Conservation (phyloP, 2,113 vertebrate species). For the Corvus hawaiiensis region DNA sequence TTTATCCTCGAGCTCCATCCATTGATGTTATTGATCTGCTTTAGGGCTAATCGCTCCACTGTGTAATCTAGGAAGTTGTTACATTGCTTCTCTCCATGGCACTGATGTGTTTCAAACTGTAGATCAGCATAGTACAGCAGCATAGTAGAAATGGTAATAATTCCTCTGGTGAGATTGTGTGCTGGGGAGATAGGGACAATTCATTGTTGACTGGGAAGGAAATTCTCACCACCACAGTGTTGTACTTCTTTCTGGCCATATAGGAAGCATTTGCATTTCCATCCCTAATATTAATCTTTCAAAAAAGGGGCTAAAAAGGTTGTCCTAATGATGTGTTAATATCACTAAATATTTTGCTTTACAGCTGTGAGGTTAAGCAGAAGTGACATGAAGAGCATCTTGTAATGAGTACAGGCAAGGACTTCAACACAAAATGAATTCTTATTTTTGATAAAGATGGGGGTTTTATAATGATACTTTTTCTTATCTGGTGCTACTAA, state of each 20-base stretch:
- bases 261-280: neutral
- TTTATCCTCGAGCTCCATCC: neutral
- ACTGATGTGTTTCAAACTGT: neutral
- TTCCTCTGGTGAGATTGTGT: neutral
- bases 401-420: neutral
- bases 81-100: neutral
- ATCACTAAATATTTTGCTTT: neutral
- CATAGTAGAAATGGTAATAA: neutral
- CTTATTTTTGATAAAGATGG: neutral
- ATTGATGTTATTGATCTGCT: constrained; percentile 23
- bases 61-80: constrained; percentile 5
- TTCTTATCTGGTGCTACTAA: neutral
- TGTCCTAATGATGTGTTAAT: neutral
- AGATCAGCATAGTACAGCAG: neutral
- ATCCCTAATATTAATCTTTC: neutral
- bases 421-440: neutral
- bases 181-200: neutral
- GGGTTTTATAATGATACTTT: neutral
- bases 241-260: neutral
- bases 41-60: neutral
- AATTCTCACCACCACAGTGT: neutral
- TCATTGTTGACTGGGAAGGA: neutral
- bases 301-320: neutral
- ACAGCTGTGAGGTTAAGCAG: neutral
- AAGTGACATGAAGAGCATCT: neutral